These are phyloP conservation scores for Melanostigma gelatinosum DNA, from an alignment of 2,113 vertebrate genomes.

Conservation along the genomic window DNA sequence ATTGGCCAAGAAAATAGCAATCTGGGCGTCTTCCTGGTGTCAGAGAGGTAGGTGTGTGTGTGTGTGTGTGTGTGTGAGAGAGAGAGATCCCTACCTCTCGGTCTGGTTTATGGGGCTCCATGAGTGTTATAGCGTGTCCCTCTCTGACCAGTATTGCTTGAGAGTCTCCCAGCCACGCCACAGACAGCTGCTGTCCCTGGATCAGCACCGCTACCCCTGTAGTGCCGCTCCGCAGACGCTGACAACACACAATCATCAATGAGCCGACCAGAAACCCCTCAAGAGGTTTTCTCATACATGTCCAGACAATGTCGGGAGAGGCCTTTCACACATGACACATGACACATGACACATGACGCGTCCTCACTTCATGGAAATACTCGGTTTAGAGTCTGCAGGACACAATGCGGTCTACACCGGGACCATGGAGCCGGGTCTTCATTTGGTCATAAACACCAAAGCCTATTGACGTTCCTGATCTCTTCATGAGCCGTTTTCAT, in stretches of 20 bases:
- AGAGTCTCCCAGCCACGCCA: constrained; percentile 96
- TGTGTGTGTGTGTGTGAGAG: constrained; percentile 4
- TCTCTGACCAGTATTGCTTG: constrained; percentile 90
- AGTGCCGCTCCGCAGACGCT: constrained; percentile 93
- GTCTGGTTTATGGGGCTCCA: constrained; percentile 97
- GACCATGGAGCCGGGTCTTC: no score
- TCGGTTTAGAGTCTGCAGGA: neutral
- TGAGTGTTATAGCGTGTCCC: constrained; percentile 86
- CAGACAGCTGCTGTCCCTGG: constrained; percentile 81
- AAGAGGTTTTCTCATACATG: neutral
- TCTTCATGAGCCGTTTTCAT: no score
- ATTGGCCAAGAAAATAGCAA: no score
- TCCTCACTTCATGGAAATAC: neutral
- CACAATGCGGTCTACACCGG: no score
- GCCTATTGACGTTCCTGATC: no score
- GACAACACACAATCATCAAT: constrained; percentile 4
- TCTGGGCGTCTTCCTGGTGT: neutral
- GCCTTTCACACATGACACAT: neutral
- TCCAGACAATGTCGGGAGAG: neutral
- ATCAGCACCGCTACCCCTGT: constrained; percentile 90
- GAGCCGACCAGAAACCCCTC: neutral
- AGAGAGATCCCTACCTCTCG: constrained; percentile 84
- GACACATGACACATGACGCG: no score
- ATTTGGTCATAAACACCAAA: no score
- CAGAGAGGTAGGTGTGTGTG: no score